These are phyloP conservation scores for Brenthis daphne DNA, from an alignment of 2,888 invertebrate genomes.

Conservation along the genomic window DNA sequence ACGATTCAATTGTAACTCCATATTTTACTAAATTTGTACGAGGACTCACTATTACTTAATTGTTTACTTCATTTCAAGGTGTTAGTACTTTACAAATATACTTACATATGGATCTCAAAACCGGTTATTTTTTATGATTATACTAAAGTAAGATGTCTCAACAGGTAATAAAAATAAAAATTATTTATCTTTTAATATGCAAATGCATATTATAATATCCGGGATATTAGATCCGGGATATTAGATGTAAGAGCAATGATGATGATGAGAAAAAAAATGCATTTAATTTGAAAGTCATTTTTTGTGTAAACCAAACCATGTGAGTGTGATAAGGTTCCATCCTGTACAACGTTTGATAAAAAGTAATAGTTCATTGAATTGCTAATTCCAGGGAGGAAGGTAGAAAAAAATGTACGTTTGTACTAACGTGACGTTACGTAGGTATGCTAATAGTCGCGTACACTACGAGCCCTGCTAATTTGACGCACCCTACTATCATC, in stretches of 20 bases:
- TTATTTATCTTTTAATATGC: too few relatives aligned
- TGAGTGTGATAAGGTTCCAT: too few relatives aligned
- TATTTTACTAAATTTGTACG: neutral
- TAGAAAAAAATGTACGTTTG: constrained; percentile 34
- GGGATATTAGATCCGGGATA: too few relatives aligned
- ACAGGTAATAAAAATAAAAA: too few relatives aligned
- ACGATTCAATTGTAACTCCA: neutral
- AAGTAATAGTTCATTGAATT: constrained; percentile 22
- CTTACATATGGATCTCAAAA: too few relatives aligned
- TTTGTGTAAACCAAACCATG: too few relatives aligned
- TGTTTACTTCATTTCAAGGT: neutral
- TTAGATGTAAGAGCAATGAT: too few relatives aligned
- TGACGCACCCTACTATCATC: constrained; percentile 54
- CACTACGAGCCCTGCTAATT: constrained; percentile 45
- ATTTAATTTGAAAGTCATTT: too few relatives aligned
- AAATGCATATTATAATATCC: too few relatives aligned
- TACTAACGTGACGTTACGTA: constrained; percentile 27
- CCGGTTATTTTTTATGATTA: too few relatives aligned
- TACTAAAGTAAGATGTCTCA: too few relatives aligned
- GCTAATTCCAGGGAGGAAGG: constrained; percentile 27
- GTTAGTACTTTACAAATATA: neutral
- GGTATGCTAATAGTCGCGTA: constrained; percentile 46
- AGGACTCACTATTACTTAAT: neutral
- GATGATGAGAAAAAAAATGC: too few relatives aligned
- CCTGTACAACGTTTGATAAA: constrained; percentile 1